A percentile compares a stretch with the other conserved stretches of the same genome.
phyloP scores from a whole-genome alignment of 2,888 invertebrate species.

The Synergus itoensis region DNA sequence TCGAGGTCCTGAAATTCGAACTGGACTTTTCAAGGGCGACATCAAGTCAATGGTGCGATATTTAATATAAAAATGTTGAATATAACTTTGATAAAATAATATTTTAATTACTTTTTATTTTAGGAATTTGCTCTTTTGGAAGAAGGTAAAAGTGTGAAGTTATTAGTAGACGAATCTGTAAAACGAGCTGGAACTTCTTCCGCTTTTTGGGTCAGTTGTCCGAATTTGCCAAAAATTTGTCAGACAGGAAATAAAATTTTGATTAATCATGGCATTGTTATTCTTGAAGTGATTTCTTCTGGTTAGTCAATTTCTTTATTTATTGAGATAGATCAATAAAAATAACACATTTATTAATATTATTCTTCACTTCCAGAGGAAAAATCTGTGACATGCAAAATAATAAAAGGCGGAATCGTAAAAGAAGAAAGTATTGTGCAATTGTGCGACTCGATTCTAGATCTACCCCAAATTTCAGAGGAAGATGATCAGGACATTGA shows the following conservation, averaged over 20 bases:
- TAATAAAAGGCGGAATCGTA: conserved; percentile 80
- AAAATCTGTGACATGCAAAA: conserved; percentile 78
- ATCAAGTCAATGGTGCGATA: conserved; percentile 52
- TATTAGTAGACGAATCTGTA: conserved; percentile 53
- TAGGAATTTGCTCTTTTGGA: conserved; percentile 57
- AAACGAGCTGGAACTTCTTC: conserved; percentile 54
- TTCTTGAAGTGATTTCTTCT: conserved; percentile 54
- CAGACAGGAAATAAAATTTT: conserved; percentile 59
- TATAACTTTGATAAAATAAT: neutral
- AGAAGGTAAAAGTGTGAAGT: conserved; percentile 53
- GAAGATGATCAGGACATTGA: conserved; percentile 79
- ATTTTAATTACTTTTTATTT: neutral
- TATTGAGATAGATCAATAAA: neutral
- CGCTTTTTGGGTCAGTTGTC: conserved; percentile 61
- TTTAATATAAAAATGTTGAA: neutral
- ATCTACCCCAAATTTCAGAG: conserved; percentile 74
- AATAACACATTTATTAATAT: neutral
- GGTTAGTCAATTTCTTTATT: conserved; percentile 51
- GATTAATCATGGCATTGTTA: conserved; percentile 58
- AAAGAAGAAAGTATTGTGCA: conserved; percentile 80
- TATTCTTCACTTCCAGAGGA: conserved; percentile 47
- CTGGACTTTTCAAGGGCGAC: conserved; percentile 61
- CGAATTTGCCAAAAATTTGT: conserved; percentile 55
- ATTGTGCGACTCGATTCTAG: conserved; percentile 79
- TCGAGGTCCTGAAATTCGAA: conserved; percentile 66